Base-by-base conservation (phyloP, 2,888 invertebrate species). In the Sarcophaga rosellei region DNA sequence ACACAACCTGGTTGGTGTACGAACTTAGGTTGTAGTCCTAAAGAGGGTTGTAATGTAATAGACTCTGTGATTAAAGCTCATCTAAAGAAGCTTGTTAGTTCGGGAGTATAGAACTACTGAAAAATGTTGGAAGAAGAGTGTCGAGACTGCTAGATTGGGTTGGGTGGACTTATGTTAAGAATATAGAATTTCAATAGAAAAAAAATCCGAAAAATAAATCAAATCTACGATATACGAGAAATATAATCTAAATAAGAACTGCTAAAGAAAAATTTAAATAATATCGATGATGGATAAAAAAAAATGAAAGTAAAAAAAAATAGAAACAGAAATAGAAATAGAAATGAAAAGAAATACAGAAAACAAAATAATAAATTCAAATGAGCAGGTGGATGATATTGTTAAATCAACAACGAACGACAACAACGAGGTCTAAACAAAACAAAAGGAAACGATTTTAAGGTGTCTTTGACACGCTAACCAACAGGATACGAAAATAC, bases 381-480 rank as follows among this genome's bases (percentile, higher is more conserved):
- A 86, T 86, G 84, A 86, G 86, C 86, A 86, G 86, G 86, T 86
- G 86, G 81, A 85, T 85, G 53, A 53, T 53, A 0, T 53, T 53
- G 68, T 74, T 74, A 65, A 77, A 69, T 61, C 77, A 77, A 78
- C 76, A 62, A 72, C 68, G 11, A 44, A 11, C 59, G 35, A 17
- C 17, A 15, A 23, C 15, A 20, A 72, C 72, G 35, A 72, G 17
- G 61, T 35, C 61, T 35, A 62, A 62, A 74, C 57, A 63, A 62
- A 82, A 79, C 44, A 68, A 72, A 72, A 70, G 35, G 35, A 35
- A 35, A 35, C 35, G 35, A 10, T 35, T 81, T 78, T 86, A 81
- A 86, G 81, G 86, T 86, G 86, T 86, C 74, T 86, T 86, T 86
- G 81, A 68, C 86, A 86, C 84, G 86, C 81, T 81, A 86, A 72